Percentiles rank a stretch among this genome's conserved stretches.
These are phyloP conservation scores for Chromobotia macracanthus DNA, from an alignment of 2,797 vertebrate genomes.

Conservation along the genomic window DNA sequence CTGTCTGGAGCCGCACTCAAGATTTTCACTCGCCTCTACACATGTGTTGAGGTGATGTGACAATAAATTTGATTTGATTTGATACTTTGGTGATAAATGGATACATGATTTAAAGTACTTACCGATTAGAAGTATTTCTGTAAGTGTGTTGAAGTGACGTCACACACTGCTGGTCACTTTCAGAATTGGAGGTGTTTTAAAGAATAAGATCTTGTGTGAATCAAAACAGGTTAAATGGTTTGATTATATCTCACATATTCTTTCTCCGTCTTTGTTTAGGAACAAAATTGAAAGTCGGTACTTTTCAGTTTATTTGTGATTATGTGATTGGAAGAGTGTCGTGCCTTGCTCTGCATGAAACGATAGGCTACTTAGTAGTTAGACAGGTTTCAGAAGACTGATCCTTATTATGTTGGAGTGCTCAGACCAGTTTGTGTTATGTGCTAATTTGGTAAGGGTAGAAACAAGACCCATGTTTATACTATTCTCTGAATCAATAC, in stretches of 20 bases:
- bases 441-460: neutral
- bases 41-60: no score
- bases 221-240: no score
- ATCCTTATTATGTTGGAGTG: neutral
- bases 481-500: neutral
- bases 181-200: no score
- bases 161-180: neutral
- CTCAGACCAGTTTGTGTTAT: constrained; percentile 14
- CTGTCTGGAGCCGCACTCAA: no score
- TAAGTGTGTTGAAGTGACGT: neutral
- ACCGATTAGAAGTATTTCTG: neutral
- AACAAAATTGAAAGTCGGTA: neutral
- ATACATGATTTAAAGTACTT: neutral
- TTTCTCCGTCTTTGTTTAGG: neutral
- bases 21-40: no score
- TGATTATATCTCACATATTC: neutral
- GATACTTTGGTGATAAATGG: neutral
- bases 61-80: no score
- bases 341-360: neutral
- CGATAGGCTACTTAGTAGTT: neutral
- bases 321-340: neutral
- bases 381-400: neutral
- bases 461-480: neutral
- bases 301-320: neutral
- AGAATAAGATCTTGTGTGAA: no score